These are phyloP conservation scores for Microctenopoma steveboyesi DNA, from an alignment of 2,797 vertebrate genomes.

Conservation along the genomic window DNA sequence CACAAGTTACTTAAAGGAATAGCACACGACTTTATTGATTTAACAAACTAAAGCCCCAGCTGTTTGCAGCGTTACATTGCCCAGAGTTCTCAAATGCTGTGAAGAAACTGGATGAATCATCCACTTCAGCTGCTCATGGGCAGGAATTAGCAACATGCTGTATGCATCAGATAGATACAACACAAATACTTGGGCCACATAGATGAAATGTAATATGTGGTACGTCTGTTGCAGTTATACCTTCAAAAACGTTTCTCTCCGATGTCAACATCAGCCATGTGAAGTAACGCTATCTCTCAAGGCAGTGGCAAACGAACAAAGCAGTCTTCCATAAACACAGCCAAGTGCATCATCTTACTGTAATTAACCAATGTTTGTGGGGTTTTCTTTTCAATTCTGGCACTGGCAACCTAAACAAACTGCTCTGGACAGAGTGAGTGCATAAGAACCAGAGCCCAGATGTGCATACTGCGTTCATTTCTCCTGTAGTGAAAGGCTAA, in stretches of 20 bases:
- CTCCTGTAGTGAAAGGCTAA: conserved; percentile 43
- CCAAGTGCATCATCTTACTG: neutral
- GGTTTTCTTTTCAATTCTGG: neutral
- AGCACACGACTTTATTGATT: conserved; percentile 16
- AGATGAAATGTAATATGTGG: conserved; percentile 6
- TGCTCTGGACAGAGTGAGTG: conserved; percentile 16
- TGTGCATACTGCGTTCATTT: conserved; percentile 29
- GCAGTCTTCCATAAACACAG: conserved; percentile 70
- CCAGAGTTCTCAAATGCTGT: neutral
- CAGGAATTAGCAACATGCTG: conserved; percentile 2
- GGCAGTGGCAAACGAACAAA: conserved; percentile 43
- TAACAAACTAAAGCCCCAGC: neutral
- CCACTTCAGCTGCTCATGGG: neutral
- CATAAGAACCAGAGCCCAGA: conserved; percentile 26
- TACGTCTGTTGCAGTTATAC: conserved; percentile 14
- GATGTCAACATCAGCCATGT: conserved; percentile 20
- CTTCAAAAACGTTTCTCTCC: conserved; percentile 14
- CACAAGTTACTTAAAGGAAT: neutral
- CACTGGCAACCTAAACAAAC: conserved; percentile 2
- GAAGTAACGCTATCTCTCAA: conserved; percentile 19
- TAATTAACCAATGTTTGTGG: neutral
- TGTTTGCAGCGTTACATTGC: neutral
- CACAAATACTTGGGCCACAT: neutral
- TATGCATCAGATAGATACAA: conserved; percentile 8
- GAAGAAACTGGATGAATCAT: neutral